phyloP scores from a whole-genome alignment of 2,888 invertebrate genomes.

The Lasius fuliginosus region DNA sequence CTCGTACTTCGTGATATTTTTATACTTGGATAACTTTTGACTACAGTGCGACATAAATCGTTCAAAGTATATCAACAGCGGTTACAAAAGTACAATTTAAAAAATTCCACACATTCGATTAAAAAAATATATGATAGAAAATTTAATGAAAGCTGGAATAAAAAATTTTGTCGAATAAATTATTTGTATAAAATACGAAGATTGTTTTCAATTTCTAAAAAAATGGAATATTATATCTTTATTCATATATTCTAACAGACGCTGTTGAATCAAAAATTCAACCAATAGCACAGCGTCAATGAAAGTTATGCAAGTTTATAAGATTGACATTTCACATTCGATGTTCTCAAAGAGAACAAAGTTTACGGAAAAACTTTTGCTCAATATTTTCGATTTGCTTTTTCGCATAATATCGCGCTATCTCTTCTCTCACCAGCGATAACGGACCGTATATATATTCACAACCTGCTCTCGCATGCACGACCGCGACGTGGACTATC shows the following conservation, averaged over 20 bases:
- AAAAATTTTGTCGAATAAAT: not conserved
- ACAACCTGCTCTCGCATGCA: not conserved
- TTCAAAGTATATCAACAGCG: not conserved
- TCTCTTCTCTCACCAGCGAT: not conserved
- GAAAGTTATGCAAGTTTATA: not conserved
- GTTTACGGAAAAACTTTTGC: slow-evolving; percentile 1
- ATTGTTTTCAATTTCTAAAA: not conserved
- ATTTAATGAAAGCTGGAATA: not conserved
- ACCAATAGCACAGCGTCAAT: not conserved
- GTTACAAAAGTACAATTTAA: not conserved
- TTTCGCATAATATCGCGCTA: not conserved
- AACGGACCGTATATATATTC: not conserved
- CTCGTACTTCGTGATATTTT: not conserved
- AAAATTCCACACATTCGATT: not conserved
- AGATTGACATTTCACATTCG: not conserved
- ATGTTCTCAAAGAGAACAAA: not conserved
- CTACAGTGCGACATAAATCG: not conserved
- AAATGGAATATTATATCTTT: slow-evolving; percentile 8
- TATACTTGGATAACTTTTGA: not conserved
- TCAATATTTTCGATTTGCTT: slow-evolving; percentile 1
- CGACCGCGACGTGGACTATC: slow-evolving; percentile 27
- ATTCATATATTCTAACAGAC: not conserved
- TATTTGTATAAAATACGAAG: not conserved
- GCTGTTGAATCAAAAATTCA: not conserved
- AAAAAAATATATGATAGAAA: not conserved